Base-by-base conservation (phyloP, 2,888 invertebrate genomes). In the Scaptomyza caliginosa region DNA sequence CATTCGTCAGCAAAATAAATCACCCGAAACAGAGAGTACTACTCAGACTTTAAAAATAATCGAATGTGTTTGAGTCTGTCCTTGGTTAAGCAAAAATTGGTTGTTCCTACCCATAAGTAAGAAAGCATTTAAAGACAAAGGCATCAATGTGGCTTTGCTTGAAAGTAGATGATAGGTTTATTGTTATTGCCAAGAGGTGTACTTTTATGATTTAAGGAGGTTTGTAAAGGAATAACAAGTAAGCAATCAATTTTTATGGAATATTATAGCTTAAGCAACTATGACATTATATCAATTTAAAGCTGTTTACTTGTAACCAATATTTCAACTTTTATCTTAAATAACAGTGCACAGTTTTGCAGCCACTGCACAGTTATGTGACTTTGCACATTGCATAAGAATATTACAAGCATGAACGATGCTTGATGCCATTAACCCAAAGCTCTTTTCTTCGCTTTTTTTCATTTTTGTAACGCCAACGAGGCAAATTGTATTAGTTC, bases 401-500 rank as follows among this genome's bases (percentile, higher is more conserved):
- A 43, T 38, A 21, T 48, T 23, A 36, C 39, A 34, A 30, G 34
- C 49, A 32, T 28, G 42, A 54, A n/a, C 38, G 36, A 34, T 67
- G 39, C 32, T 21, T 24, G 39, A 50, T 56, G 58, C 57, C 65
- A 67, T 71, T 74, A 76, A 64, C 39, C 55, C 40, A 67, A 13
- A 34, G 42, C 32, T 49, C 17, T 48, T 36, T 49, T 34, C 0
- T 34, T 4, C 16, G 16, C 34, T 4, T 16, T 16, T 5, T 34
- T 34, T 1, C 2, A 4, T 8, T 34, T 28, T 36, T 56, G 11
- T 40, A 36, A 32, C 39, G 36, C 32, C 54, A 71, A n/a, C 46
- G 55, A 56, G 34, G 21, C 32, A 46, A 50, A 50, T 5, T 32
- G 21, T 46, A 21, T 46, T 77, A 73, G 73, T 75, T 78, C 67